Evolutionary conservation across 2,113 vertebrate genomes (phyloP), one percentile per base, ranked within the genome.

Genomic region (Osmerus mordax): DNA sequence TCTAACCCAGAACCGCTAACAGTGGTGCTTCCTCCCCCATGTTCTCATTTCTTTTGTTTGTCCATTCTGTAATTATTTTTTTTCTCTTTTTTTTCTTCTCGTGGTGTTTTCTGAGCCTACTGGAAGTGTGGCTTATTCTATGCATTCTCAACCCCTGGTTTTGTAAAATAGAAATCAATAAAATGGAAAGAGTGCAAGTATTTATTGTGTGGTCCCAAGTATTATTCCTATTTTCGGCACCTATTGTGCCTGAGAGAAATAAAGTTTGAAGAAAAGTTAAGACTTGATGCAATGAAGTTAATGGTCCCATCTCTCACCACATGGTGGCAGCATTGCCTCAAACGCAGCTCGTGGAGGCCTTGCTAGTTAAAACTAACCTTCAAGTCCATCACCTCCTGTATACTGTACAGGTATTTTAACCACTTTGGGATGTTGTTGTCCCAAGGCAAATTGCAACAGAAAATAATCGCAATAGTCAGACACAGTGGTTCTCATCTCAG

Each of bases 91-190:
- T 56, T 69, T 52, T 14, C 18, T 58, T 64, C 71, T 73, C 74
- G 77, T 73, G 69, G 66, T 81, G 74, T 79, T 64, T 72, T 75
- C 75, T 71, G 79, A 85, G 81, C 73, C 70, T 13, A 15, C 68
- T 79, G 63, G 72, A 74, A 80, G 78, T 71, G 75, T 62, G 83
- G 73, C 89, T 84, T 78, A 13, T 78, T 81, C 84, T 89, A 86
- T 90, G 90, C 86, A 86, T 92, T 88, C 85, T 89, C 70, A 85
- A 83, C 79, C 81, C 78, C 83, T 87, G 83, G 83, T 91, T 91
- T 91, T 92, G 85, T 90, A 86, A 84, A 88, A 89, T 81, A 77
- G 83, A 79, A 67, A 70, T 85, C 73, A 90, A 91, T 90, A 90
- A 91, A 81, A 88, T 85, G 65, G 41, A 79, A 75, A 89, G 80